Evolutionary conservation across 2,797 vertebrate genomes (phyloP), one percentile per base, ranked within the genome.

Genomic region (Eulemur mongoz): DNA sequence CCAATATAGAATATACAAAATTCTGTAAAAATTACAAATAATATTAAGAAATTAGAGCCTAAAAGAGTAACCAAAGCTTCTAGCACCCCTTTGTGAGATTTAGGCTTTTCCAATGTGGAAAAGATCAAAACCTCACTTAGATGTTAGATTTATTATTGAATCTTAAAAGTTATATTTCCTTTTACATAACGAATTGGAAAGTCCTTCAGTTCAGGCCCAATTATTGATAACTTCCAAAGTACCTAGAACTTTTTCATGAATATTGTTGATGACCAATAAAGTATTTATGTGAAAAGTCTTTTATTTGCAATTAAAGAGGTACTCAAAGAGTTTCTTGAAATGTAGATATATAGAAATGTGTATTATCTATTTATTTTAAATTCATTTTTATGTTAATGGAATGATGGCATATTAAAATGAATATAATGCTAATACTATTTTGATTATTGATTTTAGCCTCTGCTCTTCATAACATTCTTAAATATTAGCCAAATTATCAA

Each of bases 221-320:
- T 57, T n/a, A 72, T 12, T 94, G 30, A 17, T 52, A 63, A 65
- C 73, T 94, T 91, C 11, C 61, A 85, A 20, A 80, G 8, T 52
- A 81, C 18, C 14, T 67, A 65, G 15, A 75, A 87, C 12, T 69
- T 69, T 91, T 27, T 79, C 54, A 69, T 73, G 17, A 4, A 38
- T 75, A 54, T 38, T 83, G 9, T 45, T 81, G 35, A 80, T 45
- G 83, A 27, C 23, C 50, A 70, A 38, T 50, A 52, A 94, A 63
- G 12, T 52, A 27, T 35, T 88, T 88, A 80, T 84, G 25, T 70
- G 91, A 15, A 93, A 93, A 93, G 85, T 91, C 17, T 22, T 76
- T 75, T 86, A 80, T 59, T n/a, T 89, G 15, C 13, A 54, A 85
- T 80, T 78, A 84, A 95, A 70, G 22, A 52, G 6, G 22, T 40